A percentile compares a stretch with the other conserved stretches of the same genome.
Evolutionary conservation across 2,113 vertebrate species (phyloP).

Genomic region (Solenodon paradoxus): DNA sequence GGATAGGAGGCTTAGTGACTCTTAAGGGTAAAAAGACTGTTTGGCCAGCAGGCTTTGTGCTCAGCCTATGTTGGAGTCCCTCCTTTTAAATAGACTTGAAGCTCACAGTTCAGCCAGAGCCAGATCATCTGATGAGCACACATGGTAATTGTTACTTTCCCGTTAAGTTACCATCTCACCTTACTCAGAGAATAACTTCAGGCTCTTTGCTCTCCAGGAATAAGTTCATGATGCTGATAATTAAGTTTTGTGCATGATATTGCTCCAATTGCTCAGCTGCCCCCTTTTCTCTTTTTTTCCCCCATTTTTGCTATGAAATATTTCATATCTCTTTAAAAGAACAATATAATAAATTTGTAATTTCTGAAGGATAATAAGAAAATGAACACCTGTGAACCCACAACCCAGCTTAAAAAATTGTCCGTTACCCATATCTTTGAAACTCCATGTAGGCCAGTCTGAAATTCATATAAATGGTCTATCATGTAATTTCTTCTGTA

Average conservation of each 20-base stretch:
- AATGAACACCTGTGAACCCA: conserved; percentile 55
- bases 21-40: neutral
- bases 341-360: conserved; percentile 47
- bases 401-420: conserved; percentile 18
- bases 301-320: conserved; percentile 48
- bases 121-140: conserved; percentile 21
- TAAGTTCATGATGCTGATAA: conserved; percentile 41
- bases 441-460: conserved; percentile 34
- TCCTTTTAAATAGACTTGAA: neutral
- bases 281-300: neutral
- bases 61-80: neutral
- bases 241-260: neutral
- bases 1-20: neutral
- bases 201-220: neutral
- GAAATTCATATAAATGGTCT: neutral
- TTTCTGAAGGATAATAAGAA: conserved; percentile 59
- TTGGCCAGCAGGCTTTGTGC: too few relatives aligned
- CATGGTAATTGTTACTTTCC: conserved; percentile 38
- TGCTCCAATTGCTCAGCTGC: neutral
- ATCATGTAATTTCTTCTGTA: conserved; percentile 1
- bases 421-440: conserved; percentile 48
- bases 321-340: conserved; percentile 52
- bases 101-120: neutral
- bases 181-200: neutral
- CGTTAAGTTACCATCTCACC: neutral